A percentile compares a stretch with the other conserved stretches of the same genome.
phyloP scores from a whole-genome alignment of 2,113 vertebrate species.

The Thalassarche chlororhynchos region DNA sequence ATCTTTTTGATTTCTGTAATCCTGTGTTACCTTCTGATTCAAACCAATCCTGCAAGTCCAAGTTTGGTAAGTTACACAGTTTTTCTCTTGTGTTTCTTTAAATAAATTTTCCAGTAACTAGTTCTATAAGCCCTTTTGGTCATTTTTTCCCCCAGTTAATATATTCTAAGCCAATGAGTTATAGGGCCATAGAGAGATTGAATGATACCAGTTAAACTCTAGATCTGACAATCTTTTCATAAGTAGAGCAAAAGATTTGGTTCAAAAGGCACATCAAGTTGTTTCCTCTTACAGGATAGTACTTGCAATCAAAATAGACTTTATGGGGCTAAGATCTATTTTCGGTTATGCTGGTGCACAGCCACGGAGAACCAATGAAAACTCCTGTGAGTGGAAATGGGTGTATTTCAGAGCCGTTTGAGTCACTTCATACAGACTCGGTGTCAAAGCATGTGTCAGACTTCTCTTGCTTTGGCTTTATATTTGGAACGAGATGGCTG shows the following conservation, averaged over 20 bases:
- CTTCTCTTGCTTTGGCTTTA: neutral
- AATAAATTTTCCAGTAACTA: neutral
- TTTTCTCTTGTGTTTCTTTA: neutral
- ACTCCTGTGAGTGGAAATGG: rapidly evolving
- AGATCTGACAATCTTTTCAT: neutral
- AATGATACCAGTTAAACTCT: neutral
- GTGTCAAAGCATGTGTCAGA: neutral
- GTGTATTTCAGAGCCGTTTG: neutral
- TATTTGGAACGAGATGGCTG: neutral
- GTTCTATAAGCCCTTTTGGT: neutral
- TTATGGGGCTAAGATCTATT: neutral
- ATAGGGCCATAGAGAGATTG: neutral
- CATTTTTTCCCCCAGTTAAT: neutral
- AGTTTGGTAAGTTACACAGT: neutral
- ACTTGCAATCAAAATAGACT: neutral
- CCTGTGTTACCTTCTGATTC: neutral
- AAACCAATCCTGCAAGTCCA: neutral
- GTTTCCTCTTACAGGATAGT: neutral
- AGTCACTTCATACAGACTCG: rapidly evolving
- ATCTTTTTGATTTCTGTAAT: neutral
- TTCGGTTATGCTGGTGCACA: neutral
- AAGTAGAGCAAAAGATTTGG: neutral
- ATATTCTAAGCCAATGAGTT: neutral
- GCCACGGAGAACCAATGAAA: neutral
- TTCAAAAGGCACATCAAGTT: neutral